phyloP scores from a whole-genome alignment of 1,140 invertebrate species.

The Lepidostoma basale region DNA sequence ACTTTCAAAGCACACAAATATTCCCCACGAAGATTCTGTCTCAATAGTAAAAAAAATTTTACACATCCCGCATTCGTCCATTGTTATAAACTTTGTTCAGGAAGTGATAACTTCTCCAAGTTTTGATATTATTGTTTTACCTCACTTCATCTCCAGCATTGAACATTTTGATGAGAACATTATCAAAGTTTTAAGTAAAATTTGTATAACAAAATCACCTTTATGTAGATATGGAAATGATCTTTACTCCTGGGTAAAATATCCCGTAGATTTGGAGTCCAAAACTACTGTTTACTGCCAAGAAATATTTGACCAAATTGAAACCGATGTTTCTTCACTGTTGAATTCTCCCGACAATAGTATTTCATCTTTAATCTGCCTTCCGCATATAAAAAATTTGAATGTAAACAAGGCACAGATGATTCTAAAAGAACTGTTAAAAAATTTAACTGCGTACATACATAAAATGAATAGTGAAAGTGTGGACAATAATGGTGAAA shows the following conservation, averaged over 20 bases:
- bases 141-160: conserved; percentile 69
- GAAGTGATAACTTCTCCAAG: conserved; percentile 68
- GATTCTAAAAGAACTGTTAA: conserved; percentile 49
- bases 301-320: conserved; percentile 51
- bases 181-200: conserved; percentile 69
- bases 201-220: conserved; percentile 71
- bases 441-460: conserved; percentile 43
- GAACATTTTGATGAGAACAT: conserved; percentile 62
- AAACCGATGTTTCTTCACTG: conserved; percentile 50
- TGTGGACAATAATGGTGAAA: not conserved
- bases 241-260: conserved; percentile 68
- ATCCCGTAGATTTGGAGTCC: conserved; percentile 66
- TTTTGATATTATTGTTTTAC: conserved; percentile 77
- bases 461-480: conserved; percentile 15
- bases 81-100: conserved; percentile 68
- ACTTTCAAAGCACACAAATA: conserved; percentile 63
- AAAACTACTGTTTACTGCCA: conserved; percentile 52
- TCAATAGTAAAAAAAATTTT: conserved; percentile 68
- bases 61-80: conserved; percentile 58
- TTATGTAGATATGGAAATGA: conserved; percentile 65
- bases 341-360: conserved; percentile 56
- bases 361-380: conserved; percentile 63
- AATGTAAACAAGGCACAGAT: conserved; percentile 51
- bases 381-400: conserved; percentile 66
- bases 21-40: conserved; percentile 73